These are phyloP conservation scores for Thecocarcelia acutangulata DNA, from an alignment of 2,888 invertebrate genomes.

Conservation along the genomic window DNA sequence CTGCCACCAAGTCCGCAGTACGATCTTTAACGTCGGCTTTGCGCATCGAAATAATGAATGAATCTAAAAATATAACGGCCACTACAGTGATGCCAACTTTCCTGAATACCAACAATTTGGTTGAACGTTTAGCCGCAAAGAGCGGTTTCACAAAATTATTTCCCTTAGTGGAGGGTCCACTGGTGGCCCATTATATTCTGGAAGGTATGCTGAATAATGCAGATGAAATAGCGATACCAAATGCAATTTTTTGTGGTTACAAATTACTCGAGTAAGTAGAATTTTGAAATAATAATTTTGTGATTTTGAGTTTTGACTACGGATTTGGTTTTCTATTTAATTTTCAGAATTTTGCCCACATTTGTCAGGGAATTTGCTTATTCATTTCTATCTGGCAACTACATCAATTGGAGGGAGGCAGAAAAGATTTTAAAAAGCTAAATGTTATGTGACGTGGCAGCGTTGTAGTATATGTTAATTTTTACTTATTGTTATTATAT, in stretches of 20 bases:
- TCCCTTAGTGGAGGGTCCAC: conserved; percentile 70
- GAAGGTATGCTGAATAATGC: conserved; percentile 73
- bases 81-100: conserved; percentile 78
- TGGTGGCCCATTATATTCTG: conserved; percentile 71
- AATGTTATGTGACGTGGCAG: no score
- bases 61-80: conserved; percentile 71
- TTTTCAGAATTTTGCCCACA: no score
- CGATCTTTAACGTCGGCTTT: conserved; percentile 77
- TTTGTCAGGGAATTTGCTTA: no score
- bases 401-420: no score
- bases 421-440: no score
- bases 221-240: conserved; percentile 73
- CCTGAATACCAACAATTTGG: conserved; percentile 74
- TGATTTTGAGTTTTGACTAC: no score
- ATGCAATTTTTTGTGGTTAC: conserved; percentile 26
- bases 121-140: conserved; percentile 44
- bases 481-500: no score
- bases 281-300: no score
- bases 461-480: no score
- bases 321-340: no score
- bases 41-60: conserved; percentile 75
- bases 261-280: conserved; percentile 59
- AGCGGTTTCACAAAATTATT: conserved; percentile 25
- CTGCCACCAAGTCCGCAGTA: conserved; percentile 79
- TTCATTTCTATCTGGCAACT: no score